Evolutionary conservation across 2,113 vertebrate genomes (phyloP).

Genomic region (Mesembrinibis cayennensis): DNA sequence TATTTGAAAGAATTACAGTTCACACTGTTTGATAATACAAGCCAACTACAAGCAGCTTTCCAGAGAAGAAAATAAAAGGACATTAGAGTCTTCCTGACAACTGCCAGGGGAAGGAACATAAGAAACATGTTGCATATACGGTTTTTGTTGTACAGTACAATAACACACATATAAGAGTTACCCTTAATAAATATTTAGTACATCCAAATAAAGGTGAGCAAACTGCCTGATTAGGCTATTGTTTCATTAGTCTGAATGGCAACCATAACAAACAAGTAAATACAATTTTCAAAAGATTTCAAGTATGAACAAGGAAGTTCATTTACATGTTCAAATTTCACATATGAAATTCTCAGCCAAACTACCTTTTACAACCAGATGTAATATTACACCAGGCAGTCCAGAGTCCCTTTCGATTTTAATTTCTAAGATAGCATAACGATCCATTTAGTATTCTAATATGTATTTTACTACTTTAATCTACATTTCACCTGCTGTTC

Average conservation of each 20-base stretch:
- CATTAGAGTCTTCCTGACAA: background rate
- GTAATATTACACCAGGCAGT: background rate
- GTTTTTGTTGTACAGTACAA: background rate
- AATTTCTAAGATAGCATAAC: background rate
- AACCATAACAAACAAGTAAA: background rate
- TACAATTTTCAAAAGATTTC: background rate
- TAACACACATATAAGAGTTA: background rate
- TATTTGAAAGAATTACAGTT: background rate
- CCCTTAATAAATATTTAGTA: background rate
- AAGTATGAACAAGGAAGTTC: background rate
- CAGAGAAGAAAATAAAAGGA: constrained; percentile 18
- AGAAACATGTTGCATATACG: background rate
- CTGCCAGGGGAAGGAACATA: background rate
- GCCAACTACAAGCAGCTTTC: background rate
- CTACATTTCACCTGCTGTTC: constrained; percentile 9
- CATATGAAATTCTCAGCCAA: background rate
- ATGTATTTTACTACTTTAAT: constrained; percentile 24
- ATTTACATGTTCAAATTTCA: background rate
- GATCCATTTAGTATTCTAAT: background rate
- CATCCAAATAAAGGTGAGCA: background rate
- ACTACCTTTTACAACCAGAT: background rate
- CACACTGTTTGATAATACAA: background rate
- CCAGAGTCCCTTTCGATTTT: background rate
- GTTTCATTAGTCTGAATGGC: background rate
- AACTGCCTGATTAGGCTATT: background rate